A percentile compares a stretch with the other conserved stretches of the same genome.
Evolutionary conservation across 2,113 vertebrate species (phyloP).

Genomic region (Gymnogyps californianus): DNA sequence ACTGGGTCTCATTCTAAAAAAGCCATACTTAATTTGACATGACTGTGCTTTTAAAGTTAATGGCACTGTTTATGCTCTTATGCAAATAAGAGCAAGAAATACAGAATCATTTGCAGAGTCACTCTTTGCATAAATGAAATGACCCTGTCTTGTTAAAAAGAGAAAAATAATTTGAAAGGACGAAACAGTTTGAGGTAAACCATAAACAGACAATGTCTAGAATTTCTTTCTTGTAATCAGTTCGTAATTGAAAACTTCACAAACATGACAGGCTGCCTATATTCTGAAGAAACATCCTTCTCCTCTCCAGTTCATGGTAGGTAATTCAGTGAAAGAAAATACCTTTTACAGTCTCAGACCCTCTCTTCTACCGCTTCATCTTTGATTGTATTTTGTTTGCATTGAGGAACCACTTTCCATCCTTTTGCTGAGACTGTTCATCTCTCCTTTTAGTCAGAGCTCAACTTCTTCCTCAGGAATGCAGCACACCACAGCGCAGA

Average conservation of each 20-base stretch:
- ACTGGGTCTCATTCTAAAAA: not conserved
- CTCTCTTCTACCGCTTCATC: not conserved
- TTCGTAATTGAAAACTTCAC: not conserved
- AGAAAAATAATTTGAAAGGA: not conserved
- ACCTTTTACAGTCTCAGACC: not conserved
- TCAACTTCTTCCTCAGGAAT: not conserved
- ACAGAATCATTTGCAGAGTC: not conserved
- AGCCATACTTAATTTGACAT: not conserved
- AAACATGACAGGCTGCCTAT: not conserved
- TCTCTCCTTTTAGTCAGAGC: not conserved
- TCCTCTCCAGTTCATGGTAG: not conserved
- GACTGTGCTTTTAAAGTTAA: not conserved
- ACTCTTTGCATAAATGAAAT: not conserved
- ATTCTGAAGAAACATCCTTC: not conserved
- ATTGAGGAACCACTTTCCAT: not conserved
- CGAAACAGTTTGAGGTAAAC: not conserved
- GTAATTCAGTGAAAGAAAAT: not conserved
- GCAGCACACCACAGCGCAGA: not conserved
- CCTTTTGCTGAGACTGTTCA: not conserved
- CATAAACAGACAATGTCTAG: not conserved
- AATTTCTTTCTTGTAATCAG: not conserved
- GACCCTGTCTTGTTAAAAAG: not conserved
- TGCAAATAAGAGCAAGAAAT: not conserved
- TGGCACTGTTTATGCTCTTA: not conserved
- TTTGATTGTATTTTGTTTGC: not conserved